Percentiles rank a stretch among this genome's conserved stretches.
phyloP scores from a whole-genome alignment of 2,797 vertebrate species.

The Phyllotis vaccarum region DNA sequence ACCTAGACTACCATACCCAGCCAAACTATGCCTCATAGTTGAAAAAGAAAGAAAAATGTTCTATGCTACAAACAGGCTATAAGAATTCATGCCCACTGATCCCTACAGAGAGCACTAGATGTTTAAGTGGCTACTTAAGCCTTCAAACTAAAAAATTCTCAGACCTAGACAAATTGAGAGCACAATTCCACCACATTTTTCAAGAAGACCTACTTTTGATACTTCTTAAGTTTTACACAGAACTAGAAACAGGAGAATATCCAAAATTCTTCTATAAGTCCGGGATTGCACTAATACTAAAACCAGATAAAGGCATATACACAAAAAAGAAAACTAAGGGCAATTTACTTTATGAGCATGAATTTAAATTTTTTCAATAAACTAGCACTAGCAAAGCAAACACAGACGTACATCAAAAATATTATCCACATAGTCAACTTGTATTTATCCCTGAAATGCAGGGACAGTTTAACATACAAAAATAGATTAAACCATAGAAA shows the following conservation, averaged over 20 bases:
- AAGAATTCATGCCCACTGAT: background rate
- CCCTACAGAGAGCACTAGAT: background rate
- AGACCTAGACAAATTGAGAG: background rate
- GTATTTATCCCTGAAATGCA: background rate
- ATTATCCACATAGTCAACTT: background rate
- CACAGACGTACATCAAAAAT: background rate
- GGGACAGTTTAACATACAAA: background rate
- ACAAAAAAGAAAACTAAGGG: background rate
- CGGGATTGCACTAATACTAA: background rate
- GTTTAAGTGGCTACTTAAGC: background rate
- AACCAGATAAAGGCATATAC: background rate
- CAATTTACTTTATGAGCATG: background rate
- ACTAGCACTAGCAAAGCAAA: background rate
- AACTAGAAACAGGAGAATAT: background rate
- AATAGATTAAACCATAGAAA: background rate
- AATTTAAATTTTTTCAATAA: background rate
- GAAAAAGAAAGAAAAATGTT: background rate
- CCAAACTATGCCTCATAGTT: background rate
- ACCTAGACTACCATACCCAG: background rate
- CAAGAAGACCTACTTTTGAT: background rate
- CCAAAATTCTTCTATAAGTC: background rate
- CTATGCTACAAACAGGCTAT: background rate
- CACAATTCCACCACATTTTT: background rate
- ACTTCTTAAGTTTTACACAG: background rate
- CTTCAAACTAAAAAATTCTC: background rate